Percentiles rank a stretch among this genome's conserved stretches.
phyloP scores from a whole-genome alignment of 2,113 vertebrate genomes.

The Ptychochromis oligacanthus region DNA sequence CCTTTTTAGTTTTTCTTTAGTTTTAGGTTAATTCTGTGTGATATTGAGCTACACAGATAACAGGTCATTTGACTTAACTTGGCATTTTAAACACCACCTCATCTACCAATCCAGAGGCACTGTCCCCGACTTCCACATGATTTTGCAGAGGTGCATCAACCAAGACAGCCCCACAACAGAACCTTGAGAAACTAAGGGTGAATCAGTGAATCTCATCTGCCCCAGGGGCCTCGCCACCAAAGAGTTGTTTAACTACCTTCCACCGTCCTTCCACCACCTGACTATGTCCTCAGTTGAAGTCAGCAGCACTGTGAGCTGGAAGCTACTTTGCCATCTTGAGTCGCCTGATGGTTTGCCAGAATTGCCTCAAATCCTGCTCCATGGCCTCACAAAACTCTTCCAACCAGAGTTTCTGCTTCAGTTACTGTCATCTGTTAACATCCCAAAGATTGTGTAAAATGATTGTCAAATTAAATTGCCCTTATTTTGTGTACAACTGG shows the following conservation, averaged over 20 bases:
- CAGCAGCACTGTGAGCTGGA: background rate
- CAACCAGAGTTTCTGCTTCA: background rate
- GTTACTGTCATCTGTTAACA: background rate
- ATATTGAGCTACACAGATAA: too few species aligned
- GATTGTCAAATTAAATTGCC: background rate
- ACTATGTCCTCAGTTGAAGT: background rate
- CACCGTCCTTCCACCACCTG: background rate
- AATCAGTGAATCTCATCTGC: too few species aligned
- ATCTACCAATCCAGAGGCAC: too few species aligned
- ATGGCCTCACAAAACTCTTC: background rate
- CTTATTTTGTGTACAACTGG: background rate
- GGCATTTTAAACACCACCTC: too few species aligned
- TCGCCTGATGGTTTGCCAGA: background rate
- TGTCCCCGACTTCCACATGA: too few species aligned
- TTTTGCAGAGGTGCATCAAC: too few species aligned
- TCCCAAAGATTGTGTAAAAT: background rate
- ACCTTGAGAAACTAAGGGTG: too few species aligned
- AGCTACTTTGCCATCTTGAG: background rate
- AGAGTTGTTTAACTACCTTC: background rate
- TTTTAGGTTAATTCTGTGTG: too few species aligned
- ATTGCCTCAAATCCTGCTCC: background rate
- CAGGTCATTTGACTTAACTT: too few species aligned
- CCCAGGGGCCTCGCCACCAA: too few species aligned
- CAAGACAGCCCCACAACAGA: too few species aligned
- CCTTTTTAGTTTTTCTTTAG: too few species aligned